These are phyloP conservation scores for Platygyra sinensis DNA, from an alignment of 64 coral and sea anemone genomes.

Conservation along the genomic window DNA sequence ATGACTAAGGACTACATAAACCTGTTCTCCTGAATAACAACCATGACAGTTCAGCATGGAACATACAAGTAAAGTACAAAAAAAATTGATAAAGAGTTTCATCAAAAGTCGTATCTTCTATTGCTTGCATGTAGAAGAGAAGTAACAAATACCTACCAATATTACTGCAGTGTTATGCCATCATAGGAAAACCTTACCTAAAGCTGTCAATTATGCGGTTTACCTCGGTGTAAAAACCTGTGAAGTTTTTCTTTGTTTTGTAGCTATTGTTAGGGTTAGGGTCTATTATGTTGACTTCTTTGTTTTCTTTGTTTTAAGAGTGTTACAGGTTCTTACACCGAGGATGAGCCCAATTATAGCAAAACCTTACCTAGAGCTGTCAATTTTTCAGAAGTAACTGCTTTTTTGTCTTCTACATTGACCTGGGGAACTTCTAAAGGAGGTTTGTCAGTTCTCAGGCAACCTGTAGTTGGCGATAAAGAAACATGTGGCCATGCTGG, in stretches of 20 bases:
- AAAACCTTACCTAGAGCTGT: constrained; percentile 34
- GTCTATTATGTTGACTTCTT: no score
- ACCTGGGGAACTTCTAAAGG: constrained; percentile 23
- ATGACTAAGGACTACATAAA: constrained; percentile 48
- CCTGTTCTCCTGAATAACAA: constrained; percentile 36
- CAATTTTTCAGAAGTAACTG: not conserved
- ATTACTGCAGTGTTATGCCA: not conserved
- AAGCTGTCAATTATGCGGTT: not conserved
- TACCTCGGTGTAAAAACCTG: no score
- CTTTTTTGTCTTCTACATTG: not conserved
- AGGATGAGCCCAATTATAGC: no score
- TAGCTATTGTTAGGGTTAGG: no score
- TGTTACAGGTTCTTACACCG: no score
- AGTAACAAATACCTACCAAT: not conserved
- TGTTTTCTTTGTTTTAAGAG: no score
- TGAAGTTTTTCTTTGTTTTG: no score
- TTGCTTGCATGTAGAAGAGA: no score
- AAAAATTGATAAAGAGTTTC: not conserved
- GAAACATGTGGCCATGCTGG: constrained; percentile 68
- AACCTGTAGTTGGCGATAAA: constrained; percentile 47
- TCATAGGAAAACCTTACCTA: constrained; percentile 18
- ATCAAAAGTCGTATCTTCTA: not conserved
- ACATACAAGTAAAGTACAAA: not conserved
- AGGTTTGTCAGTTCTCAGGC: constrained; percentile 59
- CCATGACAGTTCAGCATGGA: not conserved